Percentiles rank a stretch among this genome's conserved stretches.
phyloP scores from a whole-genome alignment of 2,888 invertebrate genomes.

The Mellilla xanthometata region DNA sequence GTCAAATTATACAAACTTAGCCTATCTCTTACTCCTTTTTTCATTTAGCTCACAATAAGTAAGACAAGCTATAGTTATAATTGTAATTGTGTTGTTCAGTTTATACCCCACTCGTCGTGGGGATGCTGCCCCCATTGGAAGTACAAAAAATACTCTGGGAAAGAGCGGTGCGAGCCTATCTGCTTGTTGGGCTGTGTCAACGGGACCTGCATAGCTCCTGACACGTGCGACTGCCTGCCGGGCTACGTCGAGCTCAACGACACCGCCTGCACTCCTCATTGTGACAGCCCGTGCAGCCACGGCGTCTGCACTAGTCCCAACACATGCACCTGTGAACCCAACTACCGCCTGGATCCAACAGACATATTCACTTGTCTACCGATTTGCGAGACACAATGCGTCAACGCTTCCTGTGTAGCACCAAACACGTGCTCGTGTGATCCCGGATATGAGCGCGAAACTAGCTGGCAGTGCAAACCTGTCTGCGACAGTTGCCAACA shows the following conservation, averaged over 20 bases:
- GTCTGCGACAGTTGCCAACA: constrained; percentile 38
- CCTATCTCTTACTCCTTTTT: too few relatives aligned
- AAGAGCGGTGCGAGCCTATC: constrained; percentile 31
- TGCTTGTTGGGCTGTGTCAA: constrained; percentile 47
- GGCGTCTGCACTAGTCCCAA: constrained; percentile 54
- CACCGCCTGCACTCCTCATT: constrained; percentile 31
- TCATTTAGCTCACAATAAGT: too few relatives aligned
- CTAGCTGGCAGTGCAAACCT: constrained; percentile 43
- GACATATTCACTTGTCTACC: constrained; percentile 34
- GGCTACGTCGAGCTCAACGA: constrained; percentile 32
- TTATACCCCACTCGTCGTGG: too few relatives aligned
- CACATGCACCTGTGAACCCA: constrained; percentile 43
- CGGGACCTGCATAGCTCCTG: constrained; percentile 49
- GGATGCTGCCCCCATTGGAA: constrained; percentile 32
- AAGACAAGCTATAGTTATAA: too few relatives aligned
- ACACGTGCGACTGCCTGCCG: constrained; percentile 29
- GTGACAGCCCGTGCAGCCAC: constrained; percentile 41
- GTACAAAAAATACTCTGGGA: constrained; percentile 7
- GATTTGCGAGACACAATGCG: constrained; percentile 39
- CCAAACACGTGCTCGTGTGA: constrained; percentile 44
- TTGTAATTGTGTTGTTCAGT: too few relatives aligned
- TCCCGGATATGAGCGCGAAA: constrained; percentile 35
- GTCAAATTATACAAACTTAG: too few relatives aligned
- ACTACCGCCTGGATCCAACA: constrained; percentile 23
- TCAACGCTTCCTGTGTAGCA: constrained; percentile 40